A percentile compares a stretch with the other conserved stretches of the same genome.
Evolutionary conservation across 92 coral and sea anemone species (phyloP).

Genomic region (Zoanthus sociatus): DNA sequence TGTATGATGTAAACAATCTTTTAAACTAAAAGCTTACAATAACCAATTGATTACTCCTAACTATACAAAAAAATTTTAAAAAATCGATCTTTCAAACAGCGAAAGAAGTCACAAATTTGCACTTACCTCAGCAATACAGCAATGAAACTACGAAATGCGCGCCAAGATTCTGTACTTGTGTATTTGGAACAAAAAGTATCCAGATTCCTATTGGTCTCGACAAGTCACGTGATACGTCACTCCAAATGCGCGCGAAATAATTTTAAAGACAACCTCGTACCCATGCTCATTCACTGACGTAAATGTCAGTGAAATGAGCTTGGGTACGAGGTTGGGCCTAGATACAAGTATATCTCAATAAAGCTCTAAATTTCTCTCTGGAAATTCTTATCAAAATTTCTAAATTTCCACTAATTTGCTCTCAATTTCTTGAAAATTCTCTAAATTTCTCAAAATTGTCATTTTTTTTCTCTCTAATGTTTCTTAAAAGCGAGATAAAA

Average conservation of each 20-base stretch:
- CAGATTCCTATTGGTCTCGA: conserved; percentile 5
- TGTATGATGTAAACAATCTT: not conserved
- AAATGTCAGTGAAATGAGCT: too few species aligned
- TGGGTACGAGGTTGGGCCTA: too few species aligned
- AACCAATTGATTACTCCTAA: not conserved
- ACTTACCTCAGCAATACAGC: not conserved
- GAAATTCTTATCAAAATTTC: too few species aligned
- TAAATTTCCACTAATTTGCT: too few species aligned
- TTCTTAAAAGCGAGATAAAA: too few species aligned
- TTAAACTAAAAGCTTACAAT: not conserved
- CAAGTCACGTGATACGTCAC: conserved; percentile 36
- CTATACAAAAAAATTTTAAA: not conserved
- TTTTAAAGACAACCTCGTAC: too few species aligned
- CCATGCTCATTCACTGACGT: too few species aligned
- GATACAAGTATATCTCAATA: too few species aligned
- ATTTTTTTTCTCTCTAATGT: too few species aligned
- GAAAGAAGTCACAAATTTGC: not conserved
- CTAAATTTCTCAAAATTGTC: too few species aligned
- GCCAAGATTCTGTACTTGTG: conserved; percentile 66
- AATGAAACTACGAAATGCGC: conserved; percentile 75
- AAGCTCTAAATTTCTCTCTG: too few species aligned
- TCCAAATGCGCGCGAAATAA: not conserved
- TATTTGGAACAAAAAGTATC: not conserved
- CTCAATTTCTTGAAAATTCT: too few species aligned
- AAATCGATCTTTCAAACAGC: not conserved